Base-by-base conservation (phyloP, 2,113 vertebrate genomes). In the Thamnaconus septentrionalis region DNA sequence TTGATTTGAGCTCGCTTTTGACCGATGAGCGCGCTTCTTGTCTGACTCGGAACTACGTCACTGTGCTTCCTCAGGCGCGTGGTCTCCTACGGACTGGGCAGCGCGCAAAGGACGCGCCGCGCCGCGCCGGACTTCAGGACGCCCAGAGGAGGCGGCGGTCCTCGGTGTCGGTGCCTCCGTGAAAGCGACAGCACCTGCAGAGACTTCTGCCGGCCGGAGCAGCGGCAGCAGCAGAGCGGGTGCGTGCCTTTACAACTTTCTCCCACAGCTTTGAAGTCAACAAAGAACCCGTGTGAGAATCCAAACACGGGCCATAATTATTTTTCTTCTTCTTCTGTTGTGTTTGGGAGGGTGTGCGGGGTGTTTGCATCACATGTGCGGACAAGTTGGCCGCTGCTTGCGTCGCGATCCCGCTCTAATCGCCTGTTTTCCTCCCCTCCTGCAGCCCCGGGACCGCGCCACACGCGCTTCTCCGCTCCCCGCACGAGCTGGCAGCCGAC, bases 81-180 rank as follows among this genome's bases (percentile, higher is more conserved):
- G 53, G 97, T 96, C 56, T 95, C 97, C 0, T 99, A 99, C 61
- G 96, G 97, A 56, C 92, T 99, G 0, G 96, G 96, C 47, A 92
- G 93, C 59, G 93, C 92, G 72, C 91, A 93, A 18, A 90, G 97
- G 64, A 86, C 87, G 54, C 94, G 82, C 74, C 94, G 96, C 75
- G 93, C 95, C 0, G 69, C 93, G 71, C 70, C 81, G 64, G 90
- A 93, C 48, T 44, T 72, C 59, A 55, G 79, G 59, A 56, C 71
- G 0, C 72, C 75, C 44, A 62, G 50, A 56, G 53, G 69, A 40
- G 51, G 7, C 58, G 53, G 69, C 41, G 51, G 7, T 31, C 69
- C 76, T 3, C 93, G 97, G 80, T 98, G 97, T 84, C 88, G 0
- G 11, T 98, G 97, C 81, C 53, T 85, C 41, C 84, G 62, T 40